Percentiles rank a stretch among this genome's conserved stretches.
Conservation (phyloP, 2,797 vertebrate species). For the Chaunax sp. region DNA sequence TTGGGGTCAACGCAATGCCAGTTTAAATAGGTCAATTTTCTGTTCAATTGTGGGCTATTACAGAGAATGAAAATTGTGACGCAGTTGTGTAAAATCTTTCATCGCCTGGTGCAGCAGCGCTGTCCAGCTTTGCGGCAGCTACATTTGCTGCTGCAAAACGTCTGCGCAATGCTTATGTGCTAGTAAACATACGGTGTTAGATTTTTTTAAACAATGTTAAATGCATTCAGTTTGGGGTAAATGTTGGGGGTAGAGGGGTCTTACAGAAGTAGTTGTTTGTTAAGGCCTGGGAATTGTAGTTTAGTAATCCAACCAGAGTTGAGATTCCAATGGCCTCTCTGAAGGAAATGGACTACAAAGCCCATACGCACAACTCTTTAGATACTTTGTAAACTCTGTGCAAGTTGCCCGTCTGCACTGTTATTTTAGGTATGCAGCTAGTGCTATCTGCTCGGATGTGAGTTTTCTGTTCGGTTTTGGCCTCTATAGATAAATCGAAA, state of each 20-base stretch:
- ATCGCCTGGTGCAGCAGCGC: constrained; percentile 63
- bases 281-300: constrained; percentile 84
- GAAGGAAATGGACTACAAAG: constrained; percentile 82
- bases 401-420: constrained; percentile 84
- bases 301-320: neutral
- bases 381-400: constrained; percentile 89
- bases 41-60: constrained; percentile 78
- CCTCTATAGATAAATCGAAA: constrained; percentile 20
- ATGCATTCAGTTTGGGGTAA: constrained; percentile 78
- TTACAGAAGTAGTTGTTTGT: constrained; percentile 76
- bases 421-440: constrained; percentile 82
- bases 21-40: constrained; percentile 69
- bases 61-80: constrained; percentile 87
- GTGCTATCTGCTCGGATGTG: constrained; percentile 64
- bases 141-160: constrained; percentile 42
- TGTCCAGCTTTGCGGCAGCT: constrained; percentile 51
- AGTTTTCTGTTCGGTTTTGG: constrained; percentile 44
- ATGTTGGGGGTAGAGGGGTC: constrained; percentile 79
- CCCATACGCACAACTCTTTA: constrained; percentile 76
- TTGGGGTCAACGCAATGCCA: constrained; percentile 12
- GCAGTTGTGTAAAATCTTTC: constrained; percentile 85
- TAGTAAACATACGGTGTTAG: neutral
- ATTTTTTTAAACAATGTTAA: constrained; percentile 65
- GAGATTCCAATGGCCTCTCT: constrained; percentile 1
- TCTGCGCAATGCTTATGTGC: constrained; percentile 23